These are phyloP conservation scores for Heliocidaris tuberculata DNA, from an alignment of 35 echinoderm and acorn worm species.

Conservation along the genomic window DNA sequence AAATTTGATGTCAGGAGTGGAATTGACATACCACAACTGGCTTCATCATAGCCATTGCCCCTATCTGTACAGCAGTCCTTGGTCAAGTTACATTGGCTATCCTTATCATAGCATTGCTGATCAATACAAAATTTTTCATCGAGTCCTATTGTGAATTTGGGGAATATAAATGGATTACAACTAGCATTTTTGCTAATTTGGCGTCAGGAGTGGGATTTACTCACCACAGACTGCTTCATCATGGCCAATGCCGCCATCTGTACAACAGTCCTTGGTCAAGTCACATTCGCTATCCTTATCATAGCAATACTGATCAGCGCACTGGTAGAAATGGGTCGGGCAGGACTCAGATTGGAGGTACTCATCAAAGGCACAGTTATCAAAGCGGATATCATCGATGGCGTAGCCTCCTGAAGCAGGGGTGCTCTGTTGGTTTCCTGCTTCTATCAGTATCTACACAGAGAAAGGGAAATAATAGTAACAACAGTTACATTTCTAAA, in stretches of 20 bases:
- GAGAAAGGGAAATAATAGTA: background rate
- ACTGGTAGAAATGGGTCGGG: conserved; percentile 45
- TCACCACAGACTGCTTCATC: conserved; percentile 83
- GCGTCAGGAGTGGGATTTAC: background rate
- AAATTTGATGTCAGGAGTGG: too few relatives aligned
- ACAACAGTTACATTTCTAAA: background rate
- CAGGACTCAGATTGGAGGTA: background rate
- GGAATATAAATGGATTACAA: too few relatives aligned
- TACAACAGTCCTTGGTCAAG: conserved; percentile 70
- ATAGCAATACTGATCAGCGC: conserved; percentile 72
- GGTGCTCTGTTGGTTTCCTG: conserved; percentile 52
- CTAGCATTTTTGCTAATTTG: too few relatives aligned
- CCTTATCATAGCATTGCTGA: conserved; percentile 65
- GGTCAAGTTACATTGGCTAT: conserved; percentile 59
- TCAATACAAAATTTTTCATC: background rate
- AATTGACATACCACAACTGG: too few relatives aligned
- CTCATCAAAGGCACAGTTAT: conserved; percentile 65
- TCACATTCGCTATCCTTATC: conserved; percentile 56
- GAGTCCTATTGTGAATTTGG: too few relatives aligned
- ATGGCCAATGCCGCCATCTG: conserved; percentile 31
- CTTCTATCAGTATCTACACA: conserved; percentile 66
- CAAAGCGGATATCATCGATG: conserved; percentile 85
- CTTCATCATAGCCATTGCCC: conserved; percentile 63
- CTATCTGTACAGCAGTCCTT: conserved; percentile 68
- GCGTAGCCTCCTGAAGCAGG: conserved; percentile 65